Percentiles rank a stretch among this genome's conserved stretches.
Conservation (phyloP, 1,140 invertebrate genomes). For the Zaprionus tsacasi region DNA sequence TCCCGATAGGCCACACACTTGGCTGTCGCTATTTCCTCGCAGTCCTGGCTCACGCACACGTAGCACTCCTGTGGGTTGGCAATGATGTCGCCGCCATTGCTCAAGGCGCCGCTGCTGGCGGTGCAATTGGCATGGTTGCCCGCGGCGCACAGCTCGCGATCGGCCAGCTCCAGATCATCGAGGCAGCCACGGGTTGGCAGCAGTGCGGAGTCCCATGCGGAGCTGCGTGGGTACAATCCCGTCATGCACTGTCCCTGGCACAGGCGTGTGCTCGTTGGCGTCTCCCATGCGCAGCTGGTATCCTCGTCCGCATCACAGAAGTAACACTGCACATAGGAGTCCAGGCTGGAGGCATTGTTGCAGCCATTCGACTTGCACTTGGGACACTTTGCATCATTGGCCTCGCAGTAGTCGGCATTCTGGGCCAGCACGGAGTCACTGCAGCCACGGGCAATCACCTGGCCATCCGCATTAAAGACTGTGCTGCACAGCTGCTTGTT, state of each 20-base stretch:
- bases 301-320: slow-evolving; percentile 65
- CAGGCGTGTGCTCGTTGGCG: slow-evolving; percentile 48
- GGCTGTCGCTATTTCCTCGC: slow-evolving; percentile 20
- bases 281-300: slow-evolving; percentile 40
- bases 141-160: slow-evolving; percentile 49
- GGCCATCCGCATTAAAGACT: slow-evolving; percentile 50
- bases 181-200: slow-evolving; percentile 70
- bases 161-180: slow-evolving; percentile 66
- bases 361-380: slow-evolving; percentile 76
- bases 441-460: slow-evolving; percentile 66
- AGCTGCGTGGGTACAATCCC: slow-evolving; percentile 73
- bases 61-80: slow-evolving; percentile 59
- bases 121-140: slow-evolving; percentile 55
- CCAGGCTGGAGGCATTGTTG: slow-evolving; percentile 55
- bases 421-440: slow-evolving; percentile 53
- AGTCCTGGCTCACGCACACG: slow-evolving; percentile 39
- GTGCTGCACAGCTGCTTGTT: slow-evolving; percentile 73
- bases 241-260: slow-evolving; percentile 72
- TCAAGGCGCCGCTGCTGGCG: slow-evolving; percentile 51
- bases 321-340: slow-evolving; percentile 66
- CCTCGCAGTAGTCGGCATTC: slow-evolving; percentile 60
- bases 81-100: slow-evolving; percentile 56
- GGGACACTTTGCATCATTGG: slow-evolving; percentile 48
- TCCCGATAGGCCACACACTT: slow-evolving; percentile 61
- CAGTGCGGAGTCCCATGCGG: slow-evolving; percentile 58